Evolutionary conservation across 2,888 invertebrate species (phyloP).

Genomic region (Hofmannophila pseudospretella): DNA sequence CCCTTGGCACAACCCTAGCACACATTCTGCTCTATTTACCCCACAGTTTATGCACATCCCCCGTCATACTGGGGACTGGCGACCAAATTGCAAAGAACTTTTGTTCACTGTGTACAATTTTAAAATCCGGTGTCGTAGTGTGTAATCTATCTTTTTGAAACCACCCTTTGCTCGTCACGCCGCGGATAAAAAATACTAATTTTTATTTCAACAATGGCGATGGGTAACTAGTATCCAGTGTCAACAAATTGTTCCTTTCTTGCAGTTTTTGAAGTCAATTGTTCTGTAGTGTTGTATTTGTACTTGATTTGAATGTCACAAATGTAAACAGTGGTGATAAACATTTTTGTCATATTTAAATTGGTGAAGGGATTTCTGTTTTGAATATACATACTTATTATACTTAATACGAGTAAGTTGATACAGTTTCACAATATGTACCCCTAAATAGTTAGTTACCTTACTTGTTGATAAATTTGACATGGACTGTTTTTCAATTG

Average conservation of each 20-base stretch:
- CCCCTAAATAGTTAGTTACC: no score
- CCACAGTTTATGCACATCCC: constrained; percentile 23
- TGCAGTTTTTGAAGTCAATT: constrained; percentile 31
- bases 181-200: constrained; percentile 39
- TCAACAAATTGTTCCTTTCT: constrained; percentile 69
- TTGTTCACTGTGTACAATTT: constrained; percentile 24
- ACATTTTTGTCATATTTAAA: not conserved
- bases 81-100: not conserved
- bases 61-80: constrained; percentile 14
- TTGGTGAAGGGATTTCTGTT: no score
- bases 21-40: constrained; percentile 11
- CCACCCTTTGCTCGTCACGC: constrained; percentile 42
- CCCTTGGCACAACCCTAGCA: constrained; percentile 29
- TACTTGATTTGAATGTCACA: constrained; percentile 8
- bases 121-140: constrained; percentile 11
- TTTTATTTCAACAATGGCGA: constrained; percentile 63
- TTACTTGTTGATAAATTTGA: no score
- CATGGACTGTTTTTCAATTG: no score
- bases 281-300: no score
- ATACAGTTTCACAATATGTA: no score
- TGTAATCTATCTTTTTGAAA: constrained; percentile 16
- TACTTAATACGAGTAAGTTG: no score
- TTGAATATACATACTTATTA: no score
- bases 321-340: constrained; percentile 6
- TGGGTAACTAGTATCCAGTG: constrained; percentile 66